Percentiles rank a stretch among this genome's conserved stretches.
Conservation (phyloP, 2,888 invertebrate genomes). For the Crossocerus cetratus region DNA sequence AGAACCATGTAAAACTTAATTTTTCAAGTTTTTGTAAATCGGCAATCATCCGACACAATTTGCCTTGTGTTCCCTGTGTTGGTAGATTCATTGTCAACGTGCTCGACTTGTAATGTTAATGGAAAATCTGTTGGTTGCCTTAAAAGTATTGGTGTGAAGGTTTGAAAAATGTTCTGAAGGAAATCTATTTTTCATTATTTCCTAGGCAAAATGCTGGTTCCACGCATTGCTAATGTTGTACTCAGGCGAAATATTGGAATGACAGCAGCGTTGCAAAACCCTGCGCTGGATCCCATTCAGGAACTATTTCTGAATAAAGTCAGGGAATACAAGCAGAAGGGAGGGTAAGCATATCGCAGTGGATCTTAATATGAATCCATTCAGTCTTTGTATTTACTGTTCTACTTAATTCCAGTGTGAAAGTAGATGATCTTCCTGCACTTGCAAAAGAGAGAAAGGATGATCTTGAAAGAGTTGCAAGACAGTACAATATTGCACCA, state of each 20-base stretch:
- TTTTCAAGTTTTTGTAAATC: not conserved
- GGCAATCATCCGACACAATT: not conserved
- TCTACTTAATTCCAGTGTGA: constrained; percentile 80
- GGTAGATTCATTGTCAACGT: too few species aligned
- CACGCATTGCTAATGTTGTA: constrained; percentile 54
- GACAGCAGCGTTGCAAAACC: constrained; percentile 83
- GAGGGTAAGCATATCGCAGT: constrained; percentile 82
- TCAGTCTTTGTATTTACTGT: too few species aligned
- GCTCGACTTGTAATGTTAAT: too few species aligned
- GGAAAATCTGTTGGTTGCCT: not conserved
- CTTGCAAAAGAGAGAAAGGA: constrained; percentile 86
- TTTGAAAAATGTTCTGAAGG: not conserved
- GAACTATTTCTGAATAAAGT: constrained; percentile 95
- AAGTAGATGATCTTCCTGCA: constrained; percentile 89
- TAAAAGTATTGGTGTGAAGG: not conserved
- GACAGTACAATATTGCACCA: constrained; percentile 85
- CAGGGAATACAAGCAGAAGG: constrained; percentile 91
- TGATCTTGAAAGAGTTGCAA: constrained; percentile 89
- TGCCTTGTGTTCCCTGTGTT: too few species aligned
- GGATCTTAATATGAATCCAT: not conserved
- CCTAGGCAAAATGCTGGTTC: constrained; percentile 66
- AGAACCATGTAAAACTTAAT: constrained; percentile 10
- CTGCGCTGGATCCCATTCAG: constrained; percentile 91
- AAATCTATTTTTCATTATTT: constrained; percentile 8
- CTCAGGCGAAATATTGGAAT: constrained; percentile 84